phyloP scores from a whole-genome alignment of 2,888 invertebrate genomes.

The Melangyna quadrimaculata region DNA sequence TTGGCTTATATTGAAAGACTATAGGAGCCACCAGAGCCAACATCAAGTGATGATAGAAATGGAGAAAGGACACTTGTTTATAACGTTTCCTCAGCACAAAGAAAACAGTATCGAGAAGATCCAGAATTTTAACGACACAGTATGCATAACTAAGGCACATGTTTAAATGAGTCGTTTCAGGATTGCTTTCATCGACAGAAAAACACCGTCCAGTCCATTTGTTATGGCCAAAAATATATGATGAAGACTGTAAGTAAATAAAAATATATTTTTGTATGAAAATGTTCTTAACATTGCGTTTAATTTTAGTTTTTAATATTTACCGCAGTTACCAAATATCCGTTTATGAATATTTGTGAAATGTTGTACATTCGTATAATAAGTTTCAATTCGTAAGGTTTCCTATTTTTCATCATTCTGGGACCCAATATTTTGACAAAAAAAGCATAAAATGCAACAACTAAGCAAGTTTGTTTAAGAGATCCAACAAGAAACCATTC shows the following conservation, averaged over 20 bases:
- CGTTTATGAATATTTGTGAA: conserved; percentile 85
- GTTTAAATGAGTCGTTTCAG: neutral
- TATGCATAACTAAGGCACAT: conserved; percentile 82
- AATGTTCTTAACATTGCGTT: neutral
- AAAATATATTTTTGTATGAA: neutral
- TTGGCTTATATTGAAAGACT: conserved; percentile 83
- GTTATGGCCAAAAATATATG: neutral
- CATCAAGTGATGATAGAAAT: conserved; percentile 86
- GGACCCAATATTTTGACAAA: conserved; percentile 88
- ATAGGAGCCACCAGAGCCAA: conserved; percentile 86
- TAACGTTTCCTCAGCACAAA: conserved; percentile 87
- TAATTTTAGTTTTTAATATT: conserved; percentile 65
- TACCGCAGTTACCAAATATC: conserved; percentile 83
- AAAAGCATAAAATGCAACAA: conserved; percentile 85
- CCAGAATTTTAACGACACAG: conserved; percentile 84
- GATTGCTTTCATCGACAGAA: neutral
- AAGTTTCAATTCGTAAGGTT: conserved; percentile 84
- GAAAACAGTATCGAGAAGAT: conserved; percentile 86
- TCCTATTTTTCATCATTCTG: conserved; percentile 85
- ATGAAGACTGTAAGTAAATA: neutral
- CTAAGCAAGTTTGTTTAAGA: conserved; percentile 83
- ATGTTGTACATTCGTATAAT: conserved; percentile 86
- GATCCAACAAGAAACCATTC: conserved; percentile 85
- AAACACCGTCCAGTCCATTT: conserved; percentile 22
- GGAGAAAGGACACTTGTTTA: conserved; percentile 86